phyloP scores from a whole-genome alignment of 2,888 invertebrate species.

The Formica aserva region DNA sequence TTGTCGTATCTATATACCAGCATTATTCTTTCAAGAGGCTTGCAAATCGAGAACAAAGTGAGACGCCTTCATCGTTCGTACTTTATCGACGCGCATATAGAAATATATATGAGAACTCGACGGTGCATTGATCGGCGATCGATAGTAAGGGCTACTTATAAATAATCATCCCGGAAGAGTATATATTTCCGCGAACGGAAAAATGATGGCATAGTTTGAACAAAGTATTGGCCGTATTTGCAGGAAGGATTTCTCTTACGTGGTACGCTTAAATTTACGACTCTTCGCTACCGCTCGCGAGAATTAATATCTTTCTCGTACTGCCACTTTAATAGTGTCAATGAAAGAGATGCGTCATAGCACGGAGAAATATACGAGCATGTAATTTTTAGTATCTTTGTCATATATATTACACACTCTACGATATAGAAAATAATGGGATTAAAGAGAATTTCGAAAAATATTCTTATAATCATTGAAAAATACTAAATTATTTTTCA shows the following conservation, averaged over 20 bases:
- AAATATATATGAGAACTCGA: constrained; percentile 49
- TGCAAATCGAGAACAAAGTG: constrained; percentile 59
- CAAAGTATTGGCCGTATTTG: constrained; percentile 5
- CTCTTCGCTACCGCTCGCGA: neutral
- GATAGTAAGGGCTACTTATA: neutral
- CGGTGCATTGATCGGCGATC: neutral
- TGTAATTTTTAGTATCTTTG: neutral
- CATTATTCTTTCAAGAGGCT: constrained; percentile 75
- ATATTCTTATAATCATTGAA: neutral
- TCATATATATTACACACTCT: neutral
- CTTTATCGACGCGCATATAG: constrained; percentile 65
- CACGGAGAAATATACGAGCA: neutral
- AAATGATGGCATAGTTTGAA: neutral
- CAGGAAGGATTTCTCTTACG: neutral
- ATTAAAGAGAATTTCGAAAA: neutral
- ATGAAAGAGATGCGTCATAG: neutral
- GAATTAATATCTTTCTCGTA: constrained; percentile 1
- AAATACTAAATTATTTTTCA: neutral
- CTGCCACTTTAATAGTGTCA: neutral
- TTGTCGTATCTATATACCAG: constrained; percentile 52
- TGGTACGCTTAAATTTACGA: constrained; percentile 14
- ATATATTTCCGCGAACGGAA: neutral
- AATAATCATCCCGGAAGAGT: constrained; percentile 11
- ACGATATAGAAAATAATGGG: neutral
- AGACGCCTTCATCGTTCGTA: constrained; percentile 61